Conservation (phyloP, 2,797 vertebrate species). For the Heteromormyrus szaboi region DNA sequence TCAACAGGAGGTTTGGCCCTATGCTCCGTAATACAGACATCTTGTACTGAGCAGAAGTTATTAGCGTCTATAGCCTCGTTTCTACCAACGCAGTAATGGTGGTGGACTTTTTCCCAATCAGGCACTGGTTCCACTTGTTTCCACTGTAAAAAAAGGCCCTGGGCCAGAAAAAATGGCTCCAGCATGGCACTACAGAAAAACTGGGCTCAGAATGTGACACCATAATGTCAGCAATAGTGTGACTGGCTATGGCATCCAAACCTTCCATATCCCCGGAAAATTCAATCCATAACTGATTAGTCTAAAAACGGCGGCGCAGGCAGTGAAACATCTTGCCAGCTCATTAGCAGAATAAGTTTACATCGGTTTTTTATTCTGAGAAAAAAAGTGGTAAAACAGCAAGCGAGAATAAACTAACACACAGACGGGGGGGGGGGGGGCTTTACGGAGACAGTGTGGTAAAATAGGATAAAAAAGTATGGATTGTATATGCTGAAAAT, state of each 20-base stretch:
- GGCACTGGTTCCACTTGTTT: background rate
- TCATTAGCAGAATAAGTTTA: background rate
- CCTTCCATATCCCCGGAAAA: background rate
- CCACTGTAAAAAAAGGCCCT: background rate
- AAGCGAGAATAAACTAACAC: background rate
- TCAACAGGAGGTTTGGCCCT: background rate
- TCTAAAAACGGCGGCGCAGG: background rate
- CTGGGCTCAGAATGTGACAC: background rate
- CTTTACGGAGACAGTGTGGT: background rate
- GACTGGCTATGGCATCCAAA: background rate
- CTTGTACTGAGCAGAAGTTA: background rate
- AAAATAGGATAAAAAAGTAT: background rate
- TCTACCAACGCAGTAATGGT: background rate
- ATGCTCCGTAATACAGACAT: background rate
- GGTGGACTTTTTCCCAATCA: background rate
- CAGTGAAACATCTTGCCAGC: background rate
- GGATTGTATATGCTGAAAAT: background rate
- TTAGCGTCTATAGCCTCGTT: background rate
- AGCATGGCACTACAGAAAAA: background rate
- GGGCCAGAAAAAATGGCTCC: background rate
- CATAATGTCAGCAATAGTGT: background rate
- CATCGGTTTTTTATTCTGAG: background rate
- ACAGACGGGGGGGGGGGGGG: background rate
- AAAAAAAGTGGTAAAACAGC: background rate
- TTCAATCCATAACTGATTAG: background rate